Conservation (phyloP, 2,113 vertebrate genomes). For the Salvelinus alpinus region DNA sequence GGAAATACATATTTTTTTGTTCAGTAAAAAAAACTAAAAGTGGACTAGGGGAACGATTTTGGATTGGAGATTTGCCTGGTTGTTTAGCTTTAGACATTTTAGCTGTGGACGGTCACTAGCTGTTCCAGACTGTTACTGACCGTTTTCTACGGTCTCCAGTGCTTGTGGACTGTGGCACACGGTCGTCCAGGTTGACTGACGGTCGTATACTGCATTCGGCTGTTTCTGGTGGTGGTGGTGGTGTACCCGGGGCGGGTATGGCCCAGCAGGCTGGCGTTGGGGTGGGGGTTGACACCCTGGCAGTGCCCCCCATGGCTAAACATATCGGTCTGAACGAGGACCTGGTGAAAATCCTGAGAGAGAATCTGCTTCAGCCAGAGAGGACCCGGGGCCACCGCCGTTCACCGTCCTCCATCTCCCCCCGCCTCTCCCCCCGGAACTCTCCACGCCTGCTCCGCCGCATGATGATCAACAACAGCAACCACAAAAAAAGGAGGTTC, state of each 20-base stretch:
- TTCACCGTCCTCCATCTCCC: slow-evolving; percentile 85
- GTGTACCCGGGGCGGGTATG: slow-evolving; percentile 81
- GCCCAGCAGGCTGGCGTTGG: slow-evolving; percentile 83
- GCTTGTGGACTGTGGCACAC: slow-evolving; percentile 49
- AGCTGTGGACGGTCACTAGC: neutral
- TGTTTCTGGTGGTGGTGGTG: slow-evolving; percentile 45
- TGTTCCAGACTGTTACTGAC: neutral
- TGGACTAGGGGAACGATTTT: neutral
- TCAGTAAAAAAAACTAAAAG: neutral
- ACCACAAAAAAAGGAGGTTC: slow-evolving; percentile 93
- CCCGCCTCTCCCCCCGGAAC: slow-evolving; percentile 89
- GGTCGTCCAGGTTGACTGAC: slow-evolving; percentile 53
- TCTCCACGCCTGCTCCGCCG: slow-evolving; percentile 91
- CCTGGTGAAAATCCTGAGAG: slow-evolving; percentile 91
- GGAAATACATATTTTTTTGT: neutral
- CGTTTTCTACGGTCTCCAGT: slow-evolving; percentile 7
- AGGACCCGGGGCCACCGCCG: slow-evolving; percentile 81
- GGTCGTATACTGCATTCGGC: slow-evolving; percentile 11
- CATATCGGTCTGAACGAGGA: slow-evolving; percentile 93
- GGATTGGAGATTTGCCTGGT: slow-evolving; percentile 34
- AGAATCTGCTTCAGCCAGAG: slow-evolving; percentile 96
- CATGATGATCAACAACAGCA: slow-evolving; percentile 94
- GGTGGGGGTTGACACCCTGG: slow-evolving; percentile 75
- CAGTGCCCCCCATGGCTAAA: slow-evolving; percentile 87
- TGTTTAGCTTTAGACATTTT: slow-evolving; percentile 7